Evolutionary conservation across 2,113 vertebrate genomes (phyloP).

Genomic region (Pterocles gutturalis): DNA sequence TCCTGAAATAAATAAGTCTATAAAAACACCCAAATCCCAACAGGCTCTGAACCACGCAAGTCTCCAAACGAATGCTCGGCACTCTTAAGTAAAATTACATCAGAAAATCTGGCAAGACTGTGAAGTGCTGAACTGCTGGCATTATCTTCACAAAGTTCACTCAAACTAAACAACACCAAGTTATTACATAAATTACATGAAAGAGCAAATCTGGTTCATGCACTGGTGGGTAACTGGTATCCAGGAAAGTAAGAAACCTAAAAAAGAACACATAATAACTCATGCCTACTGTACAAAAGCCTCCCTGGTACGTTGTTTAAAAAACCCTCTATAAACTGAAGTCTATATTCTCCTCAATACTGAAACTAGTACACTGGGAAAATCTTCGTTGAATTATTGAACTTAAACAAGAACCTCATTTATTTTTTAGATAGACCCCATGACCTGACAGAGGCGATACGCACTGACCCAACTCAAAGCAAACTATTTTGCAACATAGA

Average conservation of each 20-base stretch:
- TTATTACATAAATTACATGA: background rate
- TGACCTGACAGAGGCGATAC: rapidly evolving
- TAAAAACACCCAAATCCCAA: background rate
- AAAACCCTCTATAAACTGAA: background rate
- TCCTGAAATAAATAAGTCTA: background rate
- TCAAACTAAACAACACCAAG: background rate
- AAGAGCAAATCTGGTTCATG: background rate
- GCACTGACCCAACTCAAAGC: background rate
- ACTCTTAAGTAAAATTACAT: background rate
- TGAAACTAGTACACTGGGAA: background rate
- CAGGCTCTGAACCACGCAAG: background rate
- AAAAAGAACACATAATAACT: background rate
- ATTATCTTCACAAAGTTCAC: background rate
- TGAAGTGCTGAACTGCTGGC: background rate
- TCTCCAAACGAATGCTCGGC: background rate
- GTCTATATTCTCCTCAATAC: background rate
- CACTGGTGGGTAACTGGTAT: background rate
- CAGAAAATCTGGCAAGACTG: background rate
- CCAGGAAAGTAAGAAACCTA: background rate
- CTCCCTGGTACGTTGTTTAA: background rate
- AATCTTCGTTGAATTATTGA: background rate
- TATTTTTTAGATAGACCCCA: background rate
- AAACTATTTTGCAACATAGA: background rate
- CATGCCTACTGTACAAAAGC: background rate
- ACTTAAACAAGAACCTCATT: background rate